A percentile compares a stretch with the other conserved stretches of the same genome.
Conservation (phyloP, 1,140 invertebrate genomes). For the Drosophila rhopaloa region DNA sequence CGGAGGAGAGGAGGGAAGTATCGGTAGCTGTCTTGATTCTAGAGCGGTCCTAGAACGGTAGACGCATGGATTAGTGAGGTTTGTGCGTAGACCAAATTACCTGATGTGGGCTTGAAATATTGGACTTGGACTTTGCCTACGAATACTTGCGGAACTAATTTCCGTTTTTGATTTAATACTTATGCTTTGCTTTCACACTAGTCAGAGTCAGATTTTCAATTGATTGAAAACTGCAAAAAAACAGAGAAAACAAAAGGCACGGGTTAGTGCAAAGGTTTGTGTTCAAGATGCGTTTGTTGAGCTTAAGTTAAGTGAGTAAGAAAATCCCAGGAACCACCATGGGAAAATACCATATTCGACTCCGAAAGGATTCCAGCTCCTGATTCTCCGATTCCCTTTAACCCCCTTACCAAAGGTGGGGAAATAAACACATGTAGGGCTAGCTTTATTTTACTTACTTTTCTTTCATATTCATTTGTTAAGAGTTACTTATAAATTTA, state of each 20-base stretch:
- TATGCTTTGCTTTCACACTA: conserved; percentile 51
- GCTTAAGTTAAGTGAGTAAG: conserved; percentile 33
- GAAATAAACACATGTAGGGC: conserved; percentile 75
- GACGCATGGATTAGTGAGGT: conserved; percentile 74
- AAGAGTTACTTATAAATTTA: conserved; percentile 78
- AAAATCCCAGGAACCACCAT: conserved; percentile 68
- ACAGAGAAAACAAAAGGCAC: conserved; percentile 75
- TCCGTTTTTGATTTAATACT: conserved; percentile 47
- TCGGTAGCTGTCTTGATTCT: conserved; percentile 64
- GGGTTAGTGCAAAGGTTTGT: conserved; percentile 64
- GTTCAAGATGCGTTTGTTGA: conserved; percentile 40
- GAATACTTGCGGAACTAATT: conserved; percentile 53
- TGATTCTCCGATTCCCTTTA: conserved; percentile 49
- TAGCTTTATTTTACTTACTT: conserved; percentile 80
- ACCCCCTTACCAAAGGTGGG: conserved; percentile 82
- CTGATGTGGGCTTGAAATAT: conserved; percentile 48
- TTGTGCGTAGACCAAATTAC: conserved; percentile 71
- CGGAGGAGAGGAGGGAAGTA: conserved; percentile 37
- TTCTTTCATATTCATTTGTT: conserved; percentile 74
- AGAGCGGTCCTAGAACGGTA: conserved; percentile 79
- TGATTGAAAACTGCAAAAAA: conserved; percentile 83
- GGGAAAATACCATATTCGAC: conserved; percentile 30
- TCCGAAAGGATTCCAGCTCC: conserved; percentile 16
- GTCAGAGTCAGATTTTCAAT: conserved; percentile 73
- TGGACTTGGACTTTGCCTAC: conserved; percentile 26